These are phyloP conservation scores for Anabacerthia variegaticeps DNA, from an alignment of 2,797 vertebrate genomes.

Conservation along the genomic window DNA sequence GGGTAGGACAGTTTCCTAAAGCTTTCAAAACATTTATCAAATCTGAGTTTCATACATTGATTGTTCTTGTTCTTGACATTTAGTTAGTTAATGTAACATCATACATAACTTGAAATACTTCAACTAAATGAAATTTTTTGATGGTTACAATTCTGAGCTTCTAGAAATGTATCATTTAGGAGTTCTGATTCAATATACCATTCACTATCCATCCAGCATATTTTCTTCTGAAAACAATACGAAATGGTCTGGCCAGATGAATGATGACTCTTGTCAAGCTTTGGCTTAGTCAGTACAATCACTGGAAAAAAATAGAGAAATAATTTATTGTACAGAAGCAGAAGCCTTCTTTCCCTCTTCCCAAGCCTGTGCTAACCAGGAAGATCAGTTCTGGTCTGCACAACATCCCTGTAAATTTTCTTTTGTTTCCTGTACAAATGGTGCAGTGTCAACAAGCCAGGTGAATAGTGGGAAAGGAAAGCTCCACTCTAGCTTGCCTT, in stretches of 20 bases:
- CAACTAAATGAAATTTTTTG: background rate
- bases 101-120: background rate
- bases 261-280: background rate
- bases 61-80: background rate
- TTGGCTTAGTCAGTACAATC: background rate
- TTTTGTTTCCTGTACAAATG: background rate
- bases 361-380: background rate
- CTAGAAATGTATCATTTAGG: background rate
- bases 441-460: background rate
- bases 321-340: background rate
- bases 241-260: background rate
- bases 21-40: background rate
- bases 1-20: background rate
- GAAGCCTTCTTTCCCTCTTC: background rate
- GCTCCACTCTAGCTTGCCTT: background rate
- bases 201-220: background rate
- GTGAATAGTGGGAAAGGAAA: background rate
- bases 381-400: background rate
- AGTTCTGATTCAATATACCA: background rate
- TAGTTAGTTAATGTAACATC: background rate
- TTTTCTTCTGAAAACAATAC: background rate
- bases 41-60: background rate
- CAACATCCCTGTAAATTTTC: background rate
- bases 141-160: background rate
- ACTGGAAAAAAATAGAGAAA: background rate